Evolutionary conservation across 2,113 vertebrate genomes (phyloP).

Genomic region (Vireo altiloquus): DNA sequence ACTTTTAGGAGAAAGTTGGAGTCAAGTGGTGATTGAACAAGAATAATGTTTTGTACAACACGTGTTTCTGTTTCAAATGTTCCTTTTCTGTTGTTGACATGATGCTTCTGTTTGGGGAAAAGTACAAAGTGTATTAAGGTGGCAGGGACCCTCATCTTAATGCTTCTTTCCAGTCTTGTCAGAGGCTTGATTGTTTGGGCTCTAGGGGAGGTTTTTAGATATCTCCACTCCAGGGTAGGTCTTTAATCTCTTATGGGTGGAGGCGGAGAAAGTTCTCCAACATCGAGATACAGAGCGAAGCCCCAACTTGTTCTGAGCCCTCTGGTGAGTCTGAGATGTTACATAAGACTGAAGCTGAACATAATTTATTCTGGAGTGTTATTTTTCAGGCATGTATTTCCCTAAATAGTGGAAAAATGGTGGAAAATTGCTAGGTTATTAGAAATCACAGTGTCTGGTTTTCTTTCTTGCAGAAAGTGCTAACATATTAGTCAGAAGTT

Average conservation of each 20-base stretch:
- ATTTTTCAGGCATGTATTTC: not conserved
- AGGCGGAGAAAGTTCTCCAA: not conserved
- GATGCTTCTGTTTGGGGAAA: not conserved
- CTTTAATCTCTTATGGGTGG: not conserved
- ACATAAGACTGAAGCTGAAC: slow-evolving; percentile 8
- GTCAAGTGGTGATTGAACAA: not conserved
- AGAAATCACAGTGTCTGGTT: not conserved
- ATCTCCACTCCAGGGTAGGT: not conserved
- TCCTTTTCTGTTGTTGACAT: not conserved
- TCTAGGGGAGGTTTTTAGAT: not conserved
- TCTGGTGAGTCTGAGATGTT: slow-evolving; percentile 9
- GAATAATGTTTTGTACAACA: not conserved
- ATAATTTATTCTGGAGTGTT: not conserved
- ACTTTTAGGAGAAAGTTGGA: not conserved
- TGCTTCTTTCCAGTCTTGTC: not conserved
- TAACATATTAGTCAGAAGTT: not conserved
- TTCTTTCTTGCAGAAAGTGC: not conserved
- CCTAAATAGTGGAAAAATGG: not conserved
- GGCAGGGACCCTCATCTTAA: not conserved
- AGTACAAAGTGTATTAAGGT: not conserved
- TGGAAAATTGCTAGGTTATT: not conserved
- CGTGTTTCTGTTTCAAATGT: not conserved
- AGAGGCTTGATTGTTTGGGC: not conserved
- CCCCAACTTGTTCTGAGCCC: not conserved
- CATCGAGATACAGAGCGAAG: not conserved